Percentiles rank a stretch among this genome's conserved stretches.
Evolutionary conservation across 2,113 vertebrate species (phyloP).

Genomic region (Notothenia coriiceps): DNA sequence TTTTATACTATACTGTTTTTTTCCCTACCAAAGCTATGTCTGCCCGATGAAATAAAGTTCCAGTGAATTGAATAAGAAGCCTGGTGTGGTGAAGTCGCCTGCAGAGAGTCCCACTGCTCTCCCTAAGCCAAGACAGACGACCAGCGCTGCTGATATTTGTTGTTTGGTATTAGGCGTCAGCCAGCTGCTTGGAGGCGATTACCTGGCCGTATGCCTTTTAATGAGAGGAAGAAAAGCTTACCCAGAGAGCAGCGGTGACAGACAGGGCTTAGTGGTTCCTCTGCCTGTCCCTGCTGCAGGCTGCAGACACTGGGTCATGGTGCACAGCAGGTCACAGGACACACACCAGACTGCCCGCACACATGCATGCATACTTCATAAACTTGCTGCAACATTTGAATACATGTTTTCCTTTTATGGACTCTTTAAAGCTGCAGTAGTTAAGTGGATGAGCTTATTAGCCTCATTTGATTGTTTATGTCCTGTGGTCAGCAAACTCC

Average conservation of each 20-base stretch:
- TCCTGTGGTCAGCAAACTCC: background rate
- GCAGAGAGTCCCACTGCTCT: background rate
- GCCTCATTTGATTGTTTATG: background rate
- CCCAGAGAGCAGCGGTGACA: constrained; percentile 61
- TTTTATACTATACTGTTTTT: background rate
- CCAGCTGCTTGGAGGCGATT: constrained; percentile 75
- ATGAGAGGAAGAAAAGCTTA: constrained; percentile 77
- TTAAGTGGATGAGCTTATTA: background rate
- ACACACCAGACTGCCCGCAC: constrained; percentile 33
- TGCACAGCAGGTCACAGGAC: constrained; percentile 60
- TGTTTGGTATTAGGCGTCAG: constrained; percentile 67
- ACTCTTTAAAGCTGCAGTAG: background rate
- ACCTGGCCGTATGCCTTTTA: constrained; percentile 72
- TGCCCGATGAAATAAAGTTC: constrained; percentile 3
- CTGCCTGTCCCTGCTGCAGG: constrained; percentile 38
- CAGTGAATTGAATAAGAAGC: constrained; percentile 1
- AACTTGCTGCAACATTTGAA: background rate
- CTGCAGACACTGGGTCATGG: constrained; percentile 58
- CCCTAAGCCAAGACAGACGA: constrained; percentile 1
- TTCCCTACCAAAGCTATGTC: background rate
- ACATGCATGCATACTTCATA: background rate
- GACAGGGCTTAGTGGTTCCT: constrained; percentile 54
- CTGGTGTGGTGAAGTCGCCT: background rate
- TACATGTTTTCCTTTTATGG: background rate
- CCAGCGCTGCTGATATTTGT: constrained; percentile 62